phyloP scores from a whole-genome alignment of 2,888 invertebrate species.

The Augiades crinisus region DNA sequence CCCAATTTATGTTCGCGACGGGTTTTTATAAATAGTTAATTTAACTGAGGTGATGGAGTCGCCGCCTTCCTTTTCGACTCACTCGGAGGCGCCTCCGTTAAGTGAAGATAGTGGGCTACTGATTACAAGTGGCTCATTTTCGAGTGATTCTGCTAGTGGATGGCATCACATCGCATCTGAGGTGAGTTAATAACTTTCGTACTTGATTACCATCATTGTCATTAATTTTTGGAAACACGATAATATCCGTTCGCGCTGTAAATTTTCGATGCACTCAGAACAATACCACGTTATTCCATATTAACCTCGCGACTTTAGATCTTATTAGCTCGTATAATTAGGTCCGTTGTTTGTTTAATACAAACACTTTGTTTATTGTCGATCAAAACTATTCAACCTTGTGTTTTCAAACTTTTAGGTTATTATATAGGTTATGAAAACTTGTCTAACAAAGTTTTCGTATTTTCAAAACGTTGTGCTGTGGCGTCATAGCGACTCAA shows the following conservation, averaged over 20 bases:
- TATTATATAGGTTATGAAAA: conserved; percentile 29
- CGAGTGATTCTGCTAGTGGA: conserved; percentile 86
- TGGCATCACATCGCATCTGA: conserved; percentile 85
- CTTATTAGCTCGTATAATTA: conserved; percentile 21
- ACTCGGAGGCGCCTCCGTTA: conserved; percentile 87
- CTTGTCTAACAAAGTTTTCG: conserved; percentile 24
- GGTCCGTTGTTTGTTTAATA: conserved; percentile 19
- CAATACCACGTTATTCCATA: conserved; percentile 18
- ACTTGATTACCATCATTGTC: conserved; percentile 11
- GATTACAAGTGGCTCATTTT: conserved; percentile 87
- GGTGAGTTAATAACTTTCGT: conserved; percentile 60
- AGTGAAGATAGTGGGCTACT: conserved; percentile 89
- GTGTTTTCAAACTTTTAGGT: conserved; percentile 26
- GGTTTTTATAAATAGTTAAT: conserved; percentile 39
- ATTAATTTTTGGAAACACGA: conserved; percentile 2
- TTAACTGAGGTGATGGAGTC: conserved; percentile 84
- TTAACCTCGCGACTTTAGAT: conserved; percentile 22
- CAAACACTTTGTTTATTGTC: conserved; percentile 20
- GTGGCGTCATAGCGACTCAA: not conserved
- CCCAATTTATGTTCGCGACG: conserved; percentile 48
- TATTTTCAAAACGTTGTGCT: conserved; percentile 5
- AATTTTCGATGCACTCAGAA: conserved; percentile 15
- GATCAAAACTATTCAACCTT: conserved; percentile 22
- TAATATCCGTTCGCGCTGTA: not conserved
- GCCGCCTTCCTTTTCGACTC: conserved; percentile 87